Base-by-base conservation (phyloP, 1,140 invertebrate genomes). In the Bombus haemorrhoidalis region DNA sequence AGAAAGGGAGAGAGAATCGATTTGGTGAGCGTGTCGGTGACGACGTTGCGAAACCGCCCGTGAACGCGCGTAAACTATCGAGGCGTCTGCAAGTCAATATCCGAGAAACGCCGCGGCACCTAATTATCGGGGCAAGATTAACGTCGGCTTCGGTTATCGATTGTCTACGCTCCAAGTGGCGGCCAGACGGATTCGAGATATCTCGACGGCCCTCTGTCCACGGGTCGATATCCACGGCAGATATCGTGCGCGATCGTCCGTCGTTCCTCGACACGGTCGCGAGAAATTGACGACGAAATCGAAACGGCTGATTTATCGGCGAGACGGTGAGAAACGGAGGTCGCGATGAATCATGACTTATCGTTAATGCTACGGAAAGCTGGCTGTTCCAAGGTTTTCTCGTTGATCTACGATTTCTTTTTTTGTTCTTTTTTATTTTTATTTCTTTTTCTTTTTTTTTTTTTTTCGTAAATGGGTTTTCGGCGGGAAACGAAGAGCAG, bases 61-160 rank as follows among this genome's bases (percentile, higher is more conserved):
- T 41, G 37, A 64, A 32, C 34, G 37, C 57, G 22, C 37, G 41
- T 53, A 28, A 47, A 66, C 72, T 43, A 39, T 34, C 57, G 41
- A 82, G 72, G 81, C 81, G 72, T 82, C 81, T 39, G 32, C 71
- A 12, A 82, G 81, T 82, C 81, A 76, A 82, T 82, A 82, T 64
- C 71, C 39, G 72, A 82, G 81, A 59, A 82, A 76, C 81, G 37
- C 32, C 25, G 41, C 59, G 81, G 39, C 81, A 82, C 71, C 81
- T 76, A 82, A 82, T 82, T 82, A 82, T 82, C 72, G 81, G 57
- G 71, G 32, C 53, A 82, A 64, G 81, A 82, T 82, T 82, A 82
- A 76, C 72, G 57, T 41, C 72, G 81, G 57, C 71, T 82, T 82
- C 72, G 57, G 72, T 75, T 82, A 82, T 82, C 81, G 81, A 82